Evolutionary conservation across 2,888 invertebrate genomes (phyloP), one percentile per base, ranked within the genome.

Genomic region (Campoplex nolae): DNA sequence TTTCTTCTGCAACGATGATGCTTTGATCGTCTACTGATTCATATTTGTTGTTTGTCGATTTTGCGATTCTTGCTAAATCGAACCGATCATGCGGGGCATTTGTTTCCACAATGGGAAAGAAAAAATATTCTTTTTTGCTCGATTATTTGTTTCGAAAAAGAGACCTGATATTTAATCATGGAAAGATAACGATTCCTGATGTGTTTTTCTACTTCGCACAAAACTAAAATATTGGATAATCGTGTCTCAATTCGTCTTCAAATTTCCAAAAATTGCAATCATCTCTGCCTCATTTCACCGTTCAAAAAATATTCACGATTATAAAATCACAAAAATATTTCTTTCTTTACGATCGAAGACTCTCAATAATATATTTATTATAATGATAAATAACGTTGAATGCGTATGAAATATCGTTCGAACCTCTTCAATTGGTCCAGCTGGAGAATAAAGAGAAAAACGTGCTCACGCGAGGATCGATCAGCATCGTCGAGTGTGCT

Each of bases 401-500:
- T 51, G 58, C 28, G 11, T 62, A 48, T 62, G 11, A 67, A 54
- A 56, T 32, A 56, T 81, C 18, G 16, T 28, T 73, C 70, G 67
- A 81, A 85, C 74, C 62, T 77, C 62, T 42, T 73, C 23, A 70
- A 62, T 62, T 78, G 54, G 42, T 76, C 77, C 68, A 82, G 73
- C 56, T 75, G 54, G 51, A 70, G 77, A 83, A 83, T 74, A 78
- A 85, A 83, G 74, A 76, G 79, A 68, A 70, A 58, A 68, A 83
- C 28, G 51, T 54, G 56, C 32, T 45, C 13, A 74, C 74, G 51
- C 35, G 45, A 68, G 79, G 76, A 79, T 75, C 68, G 84, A 86
- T 86, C 86, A 83, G 23, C 23, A 86, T 86, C 81, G 81, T 84
- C 76, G 80, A 74, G 58, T 32, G 45, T 35, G 65, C 73, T 48